Base-by-base conservation (phyloP, 2,888 invertebrate genomes). In the Oligia fasciuncula region DNA sequence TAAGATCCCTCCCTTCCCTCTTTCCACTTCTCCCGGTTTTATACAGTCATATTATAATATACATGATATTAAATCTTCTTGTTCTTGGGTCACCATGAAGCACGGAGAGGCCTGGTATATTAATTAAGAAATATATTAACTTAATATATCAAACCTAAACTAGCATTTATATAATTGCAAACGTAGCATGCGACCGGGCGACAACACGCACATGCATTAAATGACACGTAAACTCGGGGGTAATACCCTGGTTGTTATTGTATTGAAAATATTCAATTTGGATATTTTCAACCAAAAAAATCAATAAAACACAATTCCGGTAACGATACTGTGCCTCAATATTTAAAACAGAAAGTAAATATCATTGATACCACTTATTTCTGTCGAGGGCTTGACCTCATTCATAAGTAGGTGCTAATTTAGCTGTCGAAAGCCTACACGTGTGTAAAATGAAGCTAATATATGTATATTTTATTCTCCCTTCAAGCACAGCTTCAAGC, bases 141-240 rank as follows among this genome's bases (percentile, higher is more conserved):
- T 65, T 60, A 65, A 67, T 72, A 66, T 23, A 57, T 68, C 51
- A 74, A 75, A 67, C 17, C 13, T 75, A 73, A 60, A 60, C 87
- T 82, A 87, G 67, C 9, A 60, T 69, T 62, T 13, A 60, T 69
- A 65, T 13, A 87, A 70, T 70, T 63, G 71, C 70, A 80, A 80
- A 80, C 73, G 40, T 69, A 87, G 67, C 88, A 88, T 88, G 89
- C 89, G 76, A 81, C 72, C 68, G 73, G 82, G 80, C 67, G 79
- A 86, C 83, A 89, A 90, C 89, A 88, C 83, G 90, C 86, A 87
- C 91, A 91, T 90, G 91, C 92, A 89, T 81, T 29, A 29, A 29
- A 88, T 84, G 90, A 91, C 90, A 89, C 92, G 90, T 85, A 90
- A 94, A 93, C 93, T 85, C 89, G 91, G 91, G 92, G 93, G 94